Evolutionary conservation across 2,113 vertebrate genomes (phyloP).

Genomic region (Chauna torquata): DNA sequence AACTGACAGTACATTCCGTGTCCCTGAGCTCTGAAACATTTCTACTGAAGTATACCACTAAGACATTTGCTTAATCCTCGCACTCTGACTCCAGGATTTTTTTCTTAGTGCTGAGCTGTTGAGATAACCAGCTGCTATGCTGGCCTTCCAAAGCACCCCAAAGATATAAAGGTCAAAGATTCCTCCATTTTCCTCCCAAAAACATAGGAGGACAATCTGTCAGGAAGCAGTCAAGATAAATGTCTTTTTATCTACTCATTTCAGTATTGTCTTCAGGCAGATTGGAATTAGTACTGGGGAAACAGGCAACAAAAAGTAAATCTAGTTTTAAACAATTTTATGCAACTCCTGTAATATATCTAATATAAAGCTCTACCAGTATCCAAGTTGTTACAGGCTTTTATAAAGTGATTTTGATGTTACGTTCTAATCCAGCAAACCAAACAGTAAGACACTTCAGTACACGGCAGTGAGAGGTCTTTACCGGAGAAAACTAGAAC

Average conservation of each 20-base stretch:
- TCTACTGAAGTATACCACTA: not conserved
- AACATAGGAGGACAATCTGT: not conserved
- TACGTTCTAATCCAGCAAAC: not conserved
- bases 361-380: not conserved
- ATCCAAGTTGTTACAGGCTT: not conserved
- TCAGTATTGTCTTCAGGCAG: not conserved
- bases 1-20: not conserved
- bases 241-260: not conserved
- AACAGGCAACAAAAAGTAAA: not conserved
- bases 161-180: not conserved
- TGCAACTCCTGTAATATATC: not conserved
- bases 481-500: not conserved
- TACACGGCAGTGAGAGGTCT: accelerated
- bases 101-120: not conserved
- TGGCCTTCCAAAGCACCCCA: not conserved
- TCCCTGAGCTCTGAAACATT: not conserved
- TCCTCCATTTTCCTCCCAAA: not conserved
- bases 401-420: not conserved
- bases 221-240: not conserved
- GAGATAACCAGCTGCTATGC: not conserved
- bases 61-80: not conserved
- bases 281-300: not conserved
- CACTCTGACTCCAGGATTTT: not conserved
- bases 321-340: not conserved
- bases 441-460: not conserved